A percentile compares a stretch with the other conserved stretches of the same genome.
phyloP scores from a whole-genome alignment of 2,113 vertebrate genomes.

The Struthidea cinerea region DNA sequence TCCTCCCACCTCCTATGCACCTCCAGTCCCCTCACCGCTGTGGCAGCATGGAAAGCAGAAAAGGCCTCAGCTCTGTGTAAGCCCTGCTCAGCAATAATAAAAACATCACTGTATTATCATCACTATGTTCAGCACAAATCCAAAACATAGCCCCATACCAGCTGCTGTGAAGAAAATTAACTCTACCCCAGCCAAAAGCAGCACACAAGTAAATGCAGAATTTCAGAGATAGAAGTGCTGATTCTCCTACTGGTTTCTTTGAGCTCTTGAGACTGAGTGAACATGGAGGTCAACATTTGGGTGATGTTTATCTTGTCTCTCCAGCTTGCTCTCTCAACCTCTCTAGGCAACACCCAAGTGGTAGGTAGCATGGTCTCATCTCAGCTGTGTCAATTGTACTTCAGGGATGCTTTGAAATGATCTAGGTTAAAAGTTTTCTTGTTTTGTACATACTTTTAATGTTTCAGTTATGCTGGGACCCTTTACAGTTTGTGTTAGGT shows the following conservation, averaged over 20 bases:
- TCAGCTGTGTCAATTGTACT: neutral
- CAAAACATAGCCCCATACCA: neutral
- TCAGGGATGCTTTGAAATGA: neutral
- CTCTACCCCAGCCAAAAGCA: neutral
- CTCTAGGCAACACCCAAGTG: neutral
- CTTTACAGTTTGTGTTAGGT: neutral
- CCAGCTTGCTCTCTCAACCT: neutral
- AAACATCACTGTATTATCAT: neutral
- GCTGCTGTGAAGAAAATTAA: neutral
- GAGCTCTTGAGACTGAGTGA: neutral
- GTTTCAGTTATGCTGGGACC: neutral
- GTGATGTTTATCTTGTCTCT: neutral
- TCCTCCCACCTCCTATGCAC: neutral
- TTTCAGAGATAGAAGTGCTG: neutral
- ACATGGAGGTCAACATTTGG: neutral
- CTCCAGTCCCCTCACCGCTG: fast-evolving
- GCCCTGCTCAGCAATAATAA: neutral
- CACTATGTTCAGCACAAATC: neutral
- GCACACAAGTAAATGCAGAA: neutral
- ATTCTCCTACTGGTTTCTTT: neutral
- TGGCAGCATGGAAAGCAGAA: neutral
- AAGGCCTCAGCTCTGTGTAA: fast-evolving
- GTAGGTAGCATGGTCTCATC: neutral
- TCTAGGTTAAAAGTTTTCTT: neutral
- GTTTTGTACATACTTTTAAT: neutral